Conservation (phyloP, 2,888 invertebrate genomes). For the Vandiemenella viatica region DNA sequence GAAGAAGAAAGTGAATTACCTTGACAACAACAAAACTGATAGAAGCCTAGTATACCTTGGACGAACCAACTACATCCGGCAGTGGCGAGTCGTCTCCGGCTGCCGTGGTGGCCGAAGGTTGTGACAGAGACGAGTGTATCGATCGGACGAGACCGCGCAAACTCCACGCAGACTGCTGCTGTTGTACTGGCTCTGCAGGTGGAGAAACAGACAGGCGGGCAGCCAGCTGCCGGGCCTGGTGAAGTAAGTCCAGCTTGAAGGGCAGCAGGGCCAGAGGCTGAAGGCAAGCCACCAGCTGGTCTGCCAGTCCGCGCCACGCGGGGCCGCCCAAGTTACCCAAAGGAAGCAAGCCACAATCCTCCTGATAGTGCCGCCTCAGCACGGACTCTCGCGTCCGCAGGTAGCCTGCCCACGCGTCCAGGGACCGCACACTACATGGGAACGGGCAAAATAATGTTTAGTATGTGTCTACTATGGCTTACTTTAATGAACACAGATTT, state of each 20-base stretch:
- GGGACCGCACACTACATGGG: constrained; percentile 67
- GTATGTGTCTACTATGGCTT: background rate
- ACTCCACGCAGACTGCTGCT: constrained; percentile 41
- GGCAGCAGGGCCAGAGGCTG: constrained; percentile 66
- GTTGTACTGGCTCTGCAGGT: background rate
- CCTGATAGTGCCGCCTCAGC: constrained; percentile 59
- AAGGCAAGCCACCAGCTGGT: constrained; percentile 58
- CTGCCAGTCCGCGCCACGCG: constrained; percentile 41
- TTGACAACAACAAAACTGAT: too few species aligned
- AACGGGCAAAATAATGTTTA: constrained; percentile 17
- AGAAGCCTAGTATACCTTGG: too few species aligned
- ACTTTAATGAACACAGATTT: too few species aligned
- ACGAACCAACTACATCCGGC: constrained; percentile 42
- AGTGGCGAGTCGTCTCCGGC: constrained; percentile 32
- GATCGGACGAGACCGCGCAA: constrained; percentile 41
- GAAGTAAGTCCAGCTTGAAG: constrained; percentile 66
- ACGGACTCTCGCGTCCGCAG: constrained; percentile 70
- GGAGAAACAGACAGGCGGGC: constrained; percentile 41
- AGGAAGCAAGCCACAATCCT: constrained; percentile 47
- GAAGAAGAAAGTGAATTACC: too few species aligned
- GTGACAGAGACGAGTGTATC: constrained; percentile 35
- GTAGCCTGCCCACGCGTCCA: constrained; percentile 83
- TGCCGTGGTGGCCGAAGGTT: constrained; percentile 25
- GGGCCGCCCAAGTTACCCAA: constrained; percentile 43
- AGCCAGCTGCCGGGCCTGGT: constrained; percentile 61